phyloP scores from a whole-genome alignment of 2,888 invertebrate species.

The Cheilosia variabilis region DNA sequence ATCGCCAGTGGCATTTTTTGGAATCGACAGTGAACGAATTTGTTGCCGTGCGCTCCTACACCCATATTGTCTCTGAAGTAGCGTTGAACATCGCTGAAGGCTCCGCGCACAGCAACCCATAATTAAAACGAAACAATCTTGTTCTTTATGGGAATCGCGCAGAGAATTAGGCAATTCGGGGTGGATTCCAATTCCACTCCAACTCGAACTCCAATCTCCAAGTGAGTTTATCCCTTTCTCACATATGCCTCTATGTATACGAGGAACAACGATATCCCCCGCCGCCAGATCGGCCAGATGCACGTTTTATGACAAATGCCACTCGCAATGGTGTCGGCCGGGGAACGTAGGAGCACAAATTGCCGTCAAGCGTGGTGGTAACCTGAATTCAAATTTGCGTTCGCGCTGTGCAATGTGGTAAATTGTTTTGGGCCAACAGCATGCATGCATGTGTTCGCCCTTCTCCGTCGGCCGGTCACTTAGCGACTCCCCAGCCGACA shows the following conservation, averaged over 20 bases:
- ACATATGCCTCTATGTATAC: constrained; percentile 34
- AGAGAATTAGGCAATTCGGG: constrained; percentile 72
- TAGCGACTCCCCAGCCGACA: constrained; percentile 73
- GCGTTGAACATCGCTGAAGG: constrained; percentile 71
- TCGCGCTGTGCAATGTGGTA: constrained; percentile 66
- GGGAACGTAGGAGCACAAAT: constrained; percentile 41
- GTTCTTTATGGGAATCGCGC: constrained; percentile 74
- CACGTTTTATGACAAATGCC: constrained; percentile 75
- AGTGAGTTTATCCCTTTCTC: constrained; percentile 73
- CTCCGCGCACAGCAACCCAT: constrained; percentile 60
- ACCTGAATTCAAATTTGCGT: constrained; percentile 73
- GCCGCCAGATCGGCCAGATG: constrained; percentile 52
- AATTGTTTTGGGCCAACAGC: constrained; percentile 69
- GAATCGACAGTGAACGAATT: constrained; percentile 74
- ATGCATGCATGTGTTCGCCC: constrained; percentile 47
- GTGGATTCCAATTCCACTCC: constrained; percentile 55
- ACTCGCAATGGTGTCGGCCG: constrained; percentile 57
- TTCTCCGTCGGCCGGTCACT: constrained; percentile 56
- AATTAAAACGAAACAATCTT: constrained; percentile 75
- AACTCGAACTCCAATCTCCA: constrained; percentile 16
- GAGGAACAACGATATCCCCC: constrained; percentile 19
- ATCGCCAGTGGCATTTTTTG: constrained; percentile 76
- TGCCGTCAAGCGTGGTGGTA: constrained; percentile 61
- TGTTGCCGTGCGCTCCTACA: constrained; percentile 73
- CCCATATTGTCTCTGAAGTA: constrained; percentile 76